phyloP scores from a whole-genome alignment of 2,797 vertebrate species.

The Halcyon chelicuti region DNA sequence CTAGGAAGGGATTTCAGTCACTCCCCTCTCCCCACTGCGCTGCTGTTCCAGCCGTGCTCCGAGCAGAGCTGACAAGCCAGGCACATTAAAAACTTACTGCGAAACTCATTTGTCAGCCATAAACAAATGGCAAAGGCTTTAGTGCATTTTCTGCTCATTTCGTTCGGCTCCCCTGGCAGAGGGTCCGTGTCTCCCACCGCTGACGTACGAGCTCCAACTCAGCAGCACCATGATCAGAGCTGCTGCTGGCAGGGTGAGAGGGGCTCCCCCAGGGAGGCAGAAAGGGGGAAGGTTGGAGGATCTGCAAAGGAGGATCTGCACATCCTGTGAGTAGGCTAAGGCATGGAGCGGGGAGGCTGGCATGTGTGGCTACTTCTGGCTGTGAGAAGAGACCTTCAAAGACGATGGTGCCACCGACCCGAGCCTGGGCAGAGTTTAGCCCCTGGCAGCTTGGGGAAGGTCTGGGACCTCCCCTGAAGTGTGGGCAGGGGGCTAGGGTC shows the following conservation, averaged over 20 bases:
- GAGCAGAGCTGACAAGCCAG: background rate
- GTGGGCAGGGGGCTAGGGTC: background rate
- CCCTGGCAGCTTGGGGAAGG: background rate
- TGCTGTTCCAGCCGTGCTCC: background rate
- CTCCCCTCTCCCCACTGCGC: background rate
- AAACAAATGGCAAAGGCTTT: background rate
- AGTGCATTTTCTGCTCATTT: background rate
- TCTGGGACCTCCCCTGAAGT: background rate
- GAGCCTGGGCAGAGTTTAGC: background rate
- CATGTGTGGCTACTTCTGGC: background rate
- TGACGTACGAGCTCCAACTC: background rate
- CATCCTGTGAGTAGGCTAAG: fast-evolving
- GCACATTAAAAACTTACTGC: background rate
- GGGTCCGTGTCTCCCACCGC: background rate
- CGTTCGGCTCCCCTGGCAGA: background rate
- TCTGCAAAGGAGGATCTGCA: background rate
- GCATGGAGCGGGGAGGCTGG: background rate
- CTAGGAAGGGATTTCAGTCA: background rate
- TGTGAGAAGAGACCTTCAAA: background rate
- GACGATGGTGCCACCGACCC: background rate
- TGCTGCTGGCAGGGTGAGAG: background rate
- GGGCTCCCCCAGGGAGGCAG: background rate
- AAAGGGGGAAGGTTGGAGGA: background rate
- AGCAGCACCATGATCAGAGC: background rate
- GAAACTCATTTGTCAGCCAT: slow-evolving; percentile 6